Base-by-base conservation (phyloP, 2,888 invertebrate genomes). In the Ectropis crepuscularia region DNA sequence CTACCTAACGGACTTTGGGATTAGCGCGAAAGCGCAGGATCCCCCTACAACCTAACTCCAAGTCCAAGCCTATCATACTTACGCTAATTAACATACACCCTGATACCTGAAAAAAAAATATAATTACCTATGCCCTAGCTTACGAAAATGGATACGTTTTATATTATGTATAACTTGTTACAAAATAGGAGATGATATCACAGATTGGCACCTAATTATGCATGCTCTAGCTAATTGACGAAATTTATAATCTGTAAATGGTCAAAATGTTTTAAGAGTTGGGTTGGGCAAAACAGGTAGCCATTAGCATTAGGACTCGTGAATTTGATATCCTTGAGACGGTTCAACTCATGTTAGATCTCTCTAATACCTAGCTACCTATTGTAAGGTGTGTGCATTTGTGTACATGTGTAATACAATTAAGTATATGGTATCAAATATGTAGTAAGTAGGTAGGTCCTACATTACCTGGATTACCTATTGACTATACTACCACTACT, bases 251-350 rank as follows among this genome's bases (percentile, higher is more conserved):
- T 57, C 61, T 50, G 63, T 67, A 60, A 65, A 63, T 66, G 57
- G 59, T 53, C 57, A 62, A 63, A 64, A 64, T 59, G 48, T 48
- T 41, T 58, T 57, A 62, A 62, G 45, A 68, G 16, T 64, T 67
- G 70, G 68, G 70, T 66, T 65, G 67, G 68, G 67, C 64, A 11
- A 57, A 69, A 68, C 68, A 59, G 70, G 72, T 72, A 67, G 68
- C 63, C 62, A 70, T 72, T 69, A 65, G 51, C 53, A 67, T 66
- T 59, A 64, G 55, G 55, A 67, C 55, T 54, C 41, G 59, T 58
- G 50, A 65, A 61, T 59, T 46, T 54, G 6, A 41, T 63, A 60
- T 69, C 65, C 71, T 68, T 70, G 69, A 57, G 57, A 57, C 53
- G 42, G 53, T 42, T 57, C 11, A 16, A 43, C 45, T 28, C 5